Evolutionary conservation across 2,888 invertebrate genomes (phyloP), one percentile per base, ranked within the genome.

Genomic region (Stratiomys singularior): DNA sequence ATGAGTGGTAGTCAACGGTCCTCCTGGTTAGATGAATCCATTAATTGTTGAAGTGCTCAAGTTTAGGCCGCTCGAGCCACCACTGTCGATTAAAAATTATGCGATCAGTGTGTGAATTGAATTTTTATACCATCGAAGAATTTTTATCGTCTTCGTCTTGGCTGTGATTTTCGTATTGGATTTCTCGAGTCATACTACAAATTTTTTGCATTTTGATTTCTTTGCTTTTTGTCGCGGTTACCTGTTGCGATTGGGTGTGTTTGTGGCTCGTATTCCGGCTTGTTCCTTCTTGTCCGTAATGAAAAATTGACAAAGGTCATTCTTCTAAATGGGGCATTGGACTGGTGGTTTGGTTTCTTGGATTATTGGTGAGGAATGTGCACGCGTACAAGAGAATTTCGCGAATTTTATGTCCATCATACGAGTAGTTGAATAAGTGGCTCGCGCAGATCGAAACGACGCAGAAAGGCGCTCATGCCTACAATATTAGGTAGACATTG

Each of bases 31-130:
- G 52, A 18, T 5, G n/a, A 13, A 52, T 52, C 52, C 52, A n/a
- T 18, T n/a, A 52, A 52, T 13, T 15, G 4, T 30, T 44, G 37
- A 5, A 4, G 11, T 25, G 47, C 21, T 21, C 69, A 71, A 37
- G 25, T 52, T 9, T 37, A 21, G 4, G 67, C 44, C n/a, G 67
- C 67, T 13, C 9, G 44, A 67, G 18, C n/a, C 44, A 25, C 18
- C 1, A 67, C 2, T 1, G 37, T 71, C 69, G 27, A 71, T 71
- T 47, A 47, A 52, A 71, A 71, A 47, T 52, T 71, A 71, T 71
- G 52, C 52, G 69, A 71, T 71, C 69, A 23, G 47, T 71, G 47
- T 71, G 69, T 71, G 69, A 71, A 71, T n/a, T 47, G 69, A 71
- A 71, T 71, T 23, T 27, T 25, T 27, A 52, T 52, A 52, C 15